These are phyloP conservation scores for Acleris laterana DNA, from an alignment of 2,888 invertebrate species.

Conservation along the genomic window DNA sequence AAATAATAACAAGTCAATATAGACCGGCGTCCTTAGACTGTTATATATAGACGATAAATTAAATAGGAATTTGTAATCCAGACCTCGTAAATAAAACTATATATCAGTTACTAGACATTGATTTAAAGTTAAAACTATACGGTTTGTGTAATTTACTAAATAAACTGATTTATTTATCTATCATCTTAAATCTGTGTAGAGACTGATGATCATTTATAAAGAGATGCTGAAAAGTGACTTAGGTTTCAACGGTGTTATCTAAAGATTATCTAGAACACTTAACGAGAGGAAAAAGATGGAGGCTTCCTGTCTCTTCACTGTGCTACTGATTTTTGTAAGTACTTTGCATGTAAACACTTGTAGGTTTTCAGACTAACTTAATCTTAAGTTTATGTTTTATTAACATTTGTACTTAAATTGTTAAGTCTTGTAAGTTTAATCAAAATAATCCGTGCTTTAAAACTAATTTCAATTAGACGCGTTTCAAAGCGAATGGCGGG, in stretches of 20 bases:
- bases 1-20: constrained; percentile 36
- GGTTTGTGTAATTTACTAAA: background rate
- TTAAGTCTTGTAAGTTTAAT: too few relatives aligned
- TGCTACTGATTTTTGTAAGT: constrained; percentile 62
- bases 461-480: too few relatives aligned
- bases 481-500: too few relatives aligned
- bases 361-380: constrained; percentile 8
- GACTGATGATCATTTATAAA: constrained; percentile 39
- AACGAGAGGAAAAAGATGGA: constrained; percentile 50
- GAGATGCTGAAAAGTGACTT: constrained; percentile 47
- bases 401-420: too few relatives aligned
- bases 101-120: constrained; percentile 21
- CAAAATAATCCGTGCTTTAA: too few relatives aligned
- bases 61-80: constrained; percentile 28
- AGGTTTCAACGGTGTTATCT: constrained; percentile 51
- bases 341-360: constrained; percentile 39
- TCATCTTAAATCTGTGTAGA: background rate
- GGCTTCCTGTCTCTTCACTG: constrained; percentile 58
- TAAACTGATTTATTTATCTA: background rate
- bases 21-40: constrained; percentile 23
- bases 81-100: constrained; percentile 19
- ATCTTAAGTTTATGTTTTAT: constrained; percentile 16
- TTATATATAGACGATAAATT: constrained; percentile 32
- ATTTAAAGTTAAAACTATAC: constrained; percentile 24
- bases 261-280: constrained; percentile 48